A percentile compares a stretch with the other conserved stretches of the same genome.
Conservation (phyloP, 2,113 vertebrate genomes). For the Thomomys bottae region DNA sequence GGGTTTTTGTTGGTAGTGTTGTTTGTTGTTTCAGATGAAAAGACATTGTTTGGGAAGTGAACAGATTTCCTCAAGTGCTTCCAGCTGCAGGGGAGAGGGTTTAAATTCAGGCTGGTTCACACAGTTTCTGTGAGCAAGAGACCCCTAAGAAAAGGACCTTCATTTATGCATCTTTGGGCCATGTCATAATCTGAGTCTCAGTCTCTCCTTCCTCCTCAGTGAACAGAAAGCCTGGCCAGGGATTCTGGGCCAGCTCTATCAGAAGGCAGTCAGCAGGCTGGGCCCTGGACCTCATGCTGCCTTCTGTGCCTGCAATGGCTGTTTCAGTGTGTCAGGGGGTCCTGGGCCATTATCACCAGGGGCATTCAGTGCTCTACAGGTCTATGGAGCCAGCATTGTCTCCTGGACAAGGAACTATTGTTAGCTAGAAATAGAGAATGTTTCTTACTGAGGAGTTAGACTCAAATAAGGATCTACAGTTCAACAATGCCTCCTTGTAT, state of each 20-base stretch:
- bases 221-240: not conserved
- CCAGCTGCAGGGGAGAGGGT: not conserved
- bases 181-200: not conserved
- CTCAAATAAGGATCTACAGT: conserved; percentile 56
- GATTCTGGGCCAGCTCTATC: not conserved
- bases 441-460: conserved; percentile 59
- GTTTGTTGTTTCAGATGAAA: not conserved
- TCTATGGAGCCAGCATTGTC: conserved; percentile 68
- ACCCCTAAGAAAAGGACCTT: not conserved
- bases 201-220: not conserved
- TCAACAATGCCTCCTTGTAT: conserved; percentile 68
- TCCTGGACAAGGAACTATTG: conserved; percentile 68
- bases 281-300: conserved; percentile 13
- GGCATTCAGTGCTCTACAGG: conserved; percentile 36
- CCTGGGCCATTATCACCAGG: conserved; percentile 44
- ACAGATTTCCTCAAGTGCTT: not conserved
- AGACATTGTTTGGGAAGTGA: not conserved
- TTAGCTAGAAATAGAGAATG: conserved; percentile 63
- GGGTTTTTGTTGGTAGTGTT: conserved; percentile 45
- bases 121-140: not conserved
- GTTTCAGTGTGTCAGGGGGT: not conserved
- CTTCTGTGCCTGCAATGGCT: conserved; percentile 27
- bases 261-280: not conserved
- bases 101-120: not conserved
- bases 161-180: not conserved